A percentile compares a stretch with the other conserved stretches of the same genome.
phyloP scores from a whole-genome alignment of 2,888 invertebrate species.

The Chromoteleia sp. region DNA sequence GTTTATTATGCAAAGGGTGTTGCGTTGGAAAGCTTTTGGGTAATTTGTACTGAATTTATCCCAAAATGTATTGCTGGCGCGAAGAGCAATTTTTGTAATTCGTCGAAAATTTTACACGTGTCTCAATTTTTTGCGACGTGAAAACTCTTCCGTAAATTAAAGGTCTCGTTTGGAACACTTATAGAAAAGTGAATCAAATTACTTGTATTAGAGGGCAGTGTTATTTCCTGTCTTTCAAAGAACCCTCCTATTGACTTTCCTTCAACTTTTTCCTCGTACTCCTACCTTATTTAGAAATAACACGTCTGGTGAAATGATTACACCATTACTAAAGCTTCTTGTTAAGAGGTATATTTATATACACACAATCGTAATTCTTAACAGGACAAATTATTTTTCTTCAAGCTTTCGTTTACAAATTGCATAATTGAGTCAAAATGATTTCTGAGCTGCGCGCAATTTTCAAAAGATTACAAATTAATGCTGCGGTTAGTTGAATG shows the following conservation, averaged over 20 bases:
- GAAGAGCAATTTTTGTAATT: constrained; percentile 5
- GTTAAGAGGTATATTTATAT: constrained; percentile 5
- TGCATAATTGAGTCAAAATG: too few species aligned
- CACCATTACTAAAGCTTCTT: constrained; percentile 36
- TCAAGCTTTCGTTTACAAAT: background rate
- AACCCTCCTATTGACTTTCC: constrained; percentile 56
- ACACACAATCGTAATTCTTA: background rate
- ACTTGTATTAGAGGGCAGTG: constrained; percentile 56
- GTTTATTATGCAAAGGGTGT: constrained; percentile 60
- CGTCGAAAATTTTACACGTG: constrained; percentile 15
- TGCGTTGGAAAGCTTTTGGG: constrained; percentile 24
- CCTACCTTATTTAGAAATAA: constrained; percentile 51
- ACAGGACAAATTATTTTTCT: background rate
- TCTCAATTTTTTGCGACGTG: constrained; percentile 12
- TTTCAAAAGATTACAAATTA: constrained; percentile 9
- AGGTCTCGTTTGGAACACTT: constrained; percentile 51
- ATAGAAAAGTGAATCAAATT: constrained; percentile 64
- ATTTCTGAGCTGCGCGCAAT: too few species aligned
- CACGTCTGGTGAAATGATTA: constrained; percentile 50
- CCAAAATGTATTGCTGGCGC: constrained; percentile 12
- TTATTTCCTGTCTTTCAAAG: constrained; percentile 49
- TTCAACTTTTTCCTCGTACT: constrained; percentile 39
- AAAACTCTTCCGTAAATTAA: constrained; percentile 26
- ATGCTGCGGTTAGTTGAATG: constrained; percentile 5
- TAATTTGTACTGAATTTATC: constrained; percentile 47